Evolutionary conservation across 1,140 invertebrate genomes (phyloP).

Genomic region (Piezodorus guildinii): DNA sequence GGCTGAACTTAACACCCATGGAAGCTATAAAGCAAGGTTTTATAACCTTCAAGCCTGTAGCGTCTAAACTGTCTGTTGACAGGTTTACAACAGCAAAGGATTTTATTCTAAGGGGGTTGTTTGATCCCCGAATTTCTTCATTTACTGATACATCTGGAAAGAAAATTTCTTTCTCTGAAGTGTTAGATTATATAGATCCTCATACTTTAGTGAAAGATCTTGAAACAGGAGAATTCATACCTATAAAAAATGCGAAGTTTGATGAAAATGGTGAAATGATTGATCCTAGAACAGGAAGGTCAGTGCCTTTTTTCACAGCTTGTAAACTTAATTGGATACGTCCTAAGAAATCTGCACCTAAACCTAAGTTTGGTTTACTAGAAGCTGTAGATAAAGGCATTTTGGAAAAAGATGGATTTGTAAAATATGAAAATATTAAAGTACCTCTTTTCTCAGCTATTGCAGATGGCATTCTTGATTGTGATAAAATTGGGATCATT

Average conservation of each 20-base stretch:
- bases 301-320: slow-evolving; percentile 74
- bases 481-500: slow-evolving; percentile 55
- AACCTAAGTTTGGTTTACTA: slow-evolving; percentile 43
- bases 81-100: slow-evolving; percentile 47
- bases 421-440: slow-evolving; percentile 45
- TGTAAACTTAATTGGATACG: slow-evolving; percentile 56
- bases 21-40: slow-evolving; percentile 12
- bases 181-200: slow-evolving; percentile 66
- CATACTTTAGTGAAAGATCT: slow-evolving; percentile 64
- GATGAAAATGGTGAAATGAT: slow-evolving; percentile 65
- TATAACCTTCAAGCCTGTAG: slow-evolving; percentile 29
- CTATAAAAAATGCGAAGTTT: slow-evolving; percentile 53
- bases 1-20: slow-evolving; percentile 1
- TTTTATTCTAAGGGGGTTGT: slow-evolving; percentile 58
- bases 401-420: slow-evolving; percentile 40
- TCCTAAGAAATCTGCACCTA: slow-evolving; percentile 22
- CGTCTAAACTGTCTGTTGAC: slow-evolving; percentile 40
- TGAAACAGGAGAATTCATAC: slow-evolving; percentile 49
- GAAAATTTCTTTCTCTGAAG: slow-evolving; percentile 61
- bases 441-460: slow-evolving; percentile 59
- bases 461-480: slow-evolving; percentile 58
- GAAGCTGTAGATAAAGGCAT: slow-evolving; percentile 52
- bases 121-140: slow-evolving; percentile 55
- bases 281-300: slow-evolving; percentile 66
- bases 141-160: slow-evolving; percentile 70